These are phyloP conservation scores for Nymphicus hollandicus DNA, from an alignment of 2,113 vertebrate genomes.

Conservation along the genomic window DNA sequence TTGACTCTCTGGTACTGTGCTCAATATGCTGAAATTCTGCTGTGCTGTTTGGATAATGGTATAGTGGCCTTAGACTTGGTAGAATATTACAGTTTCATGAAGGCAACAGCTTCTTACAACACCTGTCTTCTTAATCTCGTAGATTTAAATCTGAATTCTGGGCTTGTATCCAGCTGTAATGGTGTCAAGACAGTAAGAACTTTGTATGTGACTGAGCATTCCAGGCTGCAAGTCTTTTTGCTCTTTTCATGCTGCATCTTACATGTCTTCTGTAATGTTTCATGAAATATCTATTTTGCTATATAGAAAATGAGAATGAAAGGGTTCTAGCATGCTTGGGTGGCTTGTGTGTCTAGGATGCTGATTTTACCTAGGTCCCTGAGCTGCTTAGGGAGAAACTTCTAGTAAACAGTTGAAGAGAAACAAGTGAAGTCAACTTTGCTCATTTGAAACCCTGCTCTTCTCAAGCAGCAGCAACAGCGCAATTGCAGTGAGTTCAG, in stretches of 20 bases:
- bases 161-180: neutral
- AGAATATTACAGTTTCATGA: neutral
- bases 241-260: neutral
- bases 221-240: neutral
- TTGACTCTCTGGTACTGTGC: neutral
- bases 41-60: neutral
- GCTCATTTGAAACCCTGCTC: neutral
- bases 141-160: constrained; percentile 14
- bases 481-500: neutral
- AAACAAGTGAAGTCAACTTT: neutral
- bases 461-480: neutral
- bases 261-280: neutral
- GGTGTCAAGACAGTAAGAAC: neutral
- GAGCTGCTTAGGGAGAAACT: neutral
- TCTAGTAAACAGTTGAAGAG: neutral
- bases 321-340: neutral
- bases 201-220: neutral
- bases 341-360: neutral
- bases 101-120: neutral
- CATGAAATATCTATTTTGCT: neutral
- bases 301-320: neutral
- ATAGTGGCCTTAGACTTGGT: neutral
- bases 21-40: neutral
- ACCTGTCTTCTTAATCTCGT: neutral
- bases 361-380: neutral